A percentile compares a stretch with the other conserved stretches of the same genome.
These are phyloP conservation scores for Cylas formicarius DNA, from an alignment of 1,140 invertebrate genomes.

Conservation along the genomic window DNA sequence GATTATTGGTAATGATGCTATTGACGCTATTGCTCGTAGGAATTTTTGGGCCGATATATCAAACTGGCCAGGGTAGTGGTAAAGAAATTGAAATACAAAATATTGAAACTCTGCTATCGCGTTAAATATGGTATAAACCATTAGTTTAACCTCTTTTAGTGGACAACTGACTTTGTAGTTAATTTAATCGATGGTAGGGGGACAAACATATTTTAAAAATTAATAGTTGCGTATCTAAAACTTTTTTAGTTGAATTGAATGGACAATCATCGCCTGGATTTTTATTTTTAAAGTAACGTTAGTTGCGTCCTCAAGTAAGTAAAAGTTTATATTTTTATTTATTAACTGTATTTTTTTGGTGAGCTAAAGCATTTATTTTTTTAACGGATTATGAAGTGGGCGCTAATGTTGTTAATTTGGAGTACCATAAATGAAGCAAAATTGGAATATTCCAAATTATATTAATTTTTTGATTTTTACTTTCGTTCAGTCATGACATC, in stretches of 20 bases:
- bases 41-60: no score
- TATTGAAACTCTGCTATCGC: no score
- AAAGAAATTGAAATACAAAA: no score
- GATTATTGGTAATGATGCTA: no score
- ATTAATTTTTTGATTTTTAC: no score
- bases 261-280: no score
- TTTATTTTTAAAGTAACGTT: slow-evolving; percentile 4
- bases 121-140: slow-evolving; percentile 7
- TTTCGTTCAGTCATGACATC: slow-evolving; percentile 1
- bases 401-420: slow-evolving; percentile 1
- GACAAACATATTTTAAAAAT: slow-evolving; percentile 1
- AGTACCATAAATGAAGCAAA: slow-evolving; percentile 1
- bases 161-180: slow-evolving; percentile 5
- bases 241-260: neutral
- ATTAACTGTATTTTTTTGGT: no score
- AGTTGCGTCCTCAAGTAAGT: slow-evolving; percentile 2
- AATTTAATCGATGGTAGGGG: slow-evolving; percentile 3
- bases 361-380: no score
- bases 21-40: no score
- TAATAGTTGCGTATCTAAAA: neutral
- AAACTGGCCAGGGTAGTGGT: no score
- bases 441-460: slow-evolving; percentile 11
- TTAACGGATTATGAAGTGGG: neutral
- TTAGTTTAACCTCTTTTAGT: slow-evolving; percentile 2
- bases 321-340: no score